Percentiles rank a stretch among this genome's conserved stretches.
These are phyloP conservation scores for Myotis yumanensis DNA, from an alignment of 2,113 vertebrate genomes.

Conservation along the genomic window DNA sequence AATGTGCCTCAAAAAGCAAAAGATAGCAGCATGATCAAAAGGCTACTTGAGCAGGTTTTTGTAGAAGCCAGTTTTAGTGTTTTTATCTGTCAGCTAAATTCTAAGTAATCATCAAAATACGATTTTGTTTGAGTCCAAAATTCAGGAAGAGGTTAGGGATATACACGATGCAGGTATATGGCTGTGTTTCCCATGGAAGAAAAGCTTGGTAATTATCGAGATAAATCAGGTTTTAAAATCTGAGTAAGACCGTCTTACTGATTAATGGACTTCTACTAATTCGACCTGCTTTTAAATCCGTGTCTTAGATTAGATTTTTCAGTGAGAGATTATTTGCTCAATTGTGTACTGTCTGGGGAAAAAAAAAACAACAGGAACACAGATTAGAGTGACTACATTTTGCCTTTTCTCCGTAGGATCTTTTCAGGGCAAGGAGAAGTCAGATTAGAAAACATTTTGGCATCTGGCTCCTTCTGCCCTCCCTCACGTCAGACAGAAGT, in stretches of 20 bases:
- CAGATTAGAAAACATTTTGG: not conserved
- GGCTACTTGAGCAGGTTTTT: not conserved
- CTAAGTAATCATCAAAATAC: not conserved
- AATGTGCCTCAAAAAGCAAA: not conserved
- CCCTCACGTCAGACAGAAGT: not conserved
- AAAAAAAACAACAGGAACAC: not conserved
- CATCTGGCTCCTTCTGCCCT: not conserved
- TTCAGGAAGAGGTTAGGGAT: not conserved
- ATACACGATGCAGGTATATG: accelerated
- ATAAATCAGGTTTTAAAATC: constrained; percentile 32
- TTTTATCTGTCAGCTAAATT: not conserved
- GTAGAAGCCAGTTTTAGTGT: not conserved
- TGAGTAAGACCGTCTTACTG: not conserved
- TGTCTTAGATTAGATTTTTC: not conserved
- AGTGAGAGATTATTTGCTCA: constrained; percentile 27
- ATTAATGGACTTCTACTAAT: not conserved
- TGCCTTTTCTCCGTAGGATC: not conserved
- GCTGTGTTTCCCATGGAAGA: not conserved
- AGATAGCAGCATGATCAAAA: not conserved
- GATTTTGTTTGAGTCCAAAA: constrained; percentile 9
- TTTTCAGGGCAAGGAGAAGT: constrained; percentile 25
- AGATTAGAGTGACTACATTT: not conserved
- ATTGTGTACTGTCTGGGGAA: not conserved
- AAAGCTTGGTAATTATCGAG: not conserved
- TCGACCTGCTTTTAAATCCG: constrained; percentile 39